Evolutionary conservation across 2,888 invertebrate species (phyloP).

Genomic region (Agonopterix subpropinquella): DNA sequence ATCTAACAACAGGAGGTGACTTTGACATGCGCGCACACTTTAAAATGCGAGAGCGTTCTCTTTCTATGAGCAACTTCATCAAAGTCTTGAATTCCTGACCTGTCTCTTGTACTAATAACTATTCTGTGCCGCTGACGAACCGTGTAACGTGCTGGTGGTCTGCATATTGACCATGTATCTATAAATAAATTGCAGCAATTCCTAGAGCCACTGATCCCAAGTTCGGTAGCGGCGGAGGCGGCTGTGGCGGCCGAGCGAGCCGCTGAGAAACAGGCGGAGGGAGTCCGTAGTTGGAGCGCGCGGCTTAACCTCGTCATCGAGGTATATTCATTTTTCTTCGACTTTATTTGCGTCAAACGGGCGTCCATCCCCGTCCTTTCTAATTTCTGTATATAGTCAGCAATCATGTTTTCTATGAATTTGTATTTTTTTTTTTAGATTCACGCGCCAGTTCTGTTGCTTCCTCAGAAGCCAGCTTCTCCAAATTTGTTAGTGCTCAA

Average conservation of each 20-base stretch:
- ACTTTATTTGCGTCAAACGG: too few relatives aligned
- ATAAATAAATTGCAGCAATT: constrained; percentile 62
- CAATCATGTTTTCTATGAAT: too few relatives aligned
- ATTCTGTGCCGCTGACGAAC: too few relatives aligned
- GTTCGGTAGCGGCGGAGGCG: constrained; percentile 33
- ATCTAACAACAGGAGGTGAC: too few relatives aligned
- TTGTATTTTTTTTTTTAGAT: constrained; percentile 39
- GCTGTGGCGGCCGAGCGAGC: constrained; percentile 54
- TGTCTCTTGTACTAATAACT: too few relatives aligned
- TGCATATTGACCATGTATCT: background rate
- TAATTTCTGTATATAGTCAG: too few relatives aligned
- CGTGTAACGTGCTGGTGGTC: too few relatives aligned
- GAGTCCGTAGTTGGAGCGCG: constrained; percentile 62
- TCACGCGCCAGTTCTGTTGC: constrained; percentile 83
- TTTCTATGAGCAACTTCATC: too few relatives aligned
- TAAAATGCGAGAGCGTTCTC: too few relatives aligned
- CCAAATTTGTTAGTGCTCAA: constrained; percentile 86
- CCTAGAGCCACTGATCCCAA: constrained; percentile 68
- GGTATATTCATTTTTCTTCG: constrained; percentile 21
- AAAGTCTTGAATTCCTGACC: too few relatives aligned
- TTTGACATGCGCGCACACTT: too few relatives aligned
- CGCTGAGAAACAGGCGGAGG: constrained; percentile 39
- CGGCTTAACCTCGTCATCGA: constrained; percentile 79
- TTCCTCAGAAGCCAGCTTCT: constrained; percentile 87
- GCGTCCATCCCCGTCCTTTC: too few relatives aligned